Conservation (phyloP, 2,113 vertebrate species). For the Arenaria interpres region DNA sequence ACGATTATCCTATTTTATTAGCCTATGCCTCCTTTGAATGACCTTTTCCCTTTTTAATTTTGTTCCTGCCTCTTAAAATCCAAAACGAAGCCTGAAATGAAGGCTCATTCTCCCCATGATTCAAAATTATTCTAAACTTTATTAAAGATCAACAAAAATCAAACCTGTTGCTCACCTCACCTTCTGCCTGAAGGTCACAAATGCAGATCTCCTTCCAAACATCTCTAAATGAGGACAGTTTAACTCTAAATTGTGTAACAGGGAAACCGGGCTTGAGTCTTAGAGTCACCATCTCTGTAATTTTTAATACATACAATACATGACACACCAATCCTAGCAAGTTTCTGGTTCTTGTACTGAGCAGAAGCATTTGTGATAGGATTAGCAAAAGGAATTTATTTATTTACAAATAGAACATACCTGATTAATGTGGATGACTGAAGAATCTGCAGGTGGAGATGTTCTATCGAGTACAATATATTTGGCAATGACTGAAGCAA, state of each 20-base stretch:
- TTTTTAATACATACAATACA: neutral
- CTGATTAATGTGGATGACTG: neutral
- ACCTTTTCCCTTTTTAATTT: neutral
- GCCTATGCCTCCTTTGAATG: neutral
- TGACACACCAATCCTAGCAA: neutral
- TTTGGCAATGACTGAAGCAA: neutral
- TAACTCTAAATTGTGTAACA: neutral
- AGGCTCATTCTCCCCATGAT: accelerated
- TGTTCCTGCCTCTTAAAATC: neutral
- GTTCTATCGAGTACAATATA: neutral
- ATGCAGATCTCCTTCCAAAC: neutral
- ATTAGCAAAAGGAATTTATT: neutral
- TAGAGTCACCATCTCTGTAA: neutral
- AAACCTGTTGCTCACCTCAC: neutral
- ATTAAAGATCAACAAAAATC: neutral
- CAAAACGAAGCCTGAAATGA: neutral
- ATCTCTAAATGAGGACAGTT: neutral
- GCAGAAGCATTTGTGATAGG: neutral
- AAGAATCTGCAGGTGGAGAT: neutral
- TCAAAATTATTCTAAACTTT: neutral
- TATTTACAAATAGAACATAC: neutral
- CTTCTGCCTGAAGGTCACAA: neutral
- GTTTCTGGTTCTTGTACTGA: neutral
- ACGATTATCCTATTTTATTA: neutral
- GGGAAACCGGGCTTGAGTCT: neutral